These are phyloP conservation scores for Mionectes macconnelli DNA, from an alignment of 2,113 vertebrate genomes.

Conservation along the genomic window DNA sequence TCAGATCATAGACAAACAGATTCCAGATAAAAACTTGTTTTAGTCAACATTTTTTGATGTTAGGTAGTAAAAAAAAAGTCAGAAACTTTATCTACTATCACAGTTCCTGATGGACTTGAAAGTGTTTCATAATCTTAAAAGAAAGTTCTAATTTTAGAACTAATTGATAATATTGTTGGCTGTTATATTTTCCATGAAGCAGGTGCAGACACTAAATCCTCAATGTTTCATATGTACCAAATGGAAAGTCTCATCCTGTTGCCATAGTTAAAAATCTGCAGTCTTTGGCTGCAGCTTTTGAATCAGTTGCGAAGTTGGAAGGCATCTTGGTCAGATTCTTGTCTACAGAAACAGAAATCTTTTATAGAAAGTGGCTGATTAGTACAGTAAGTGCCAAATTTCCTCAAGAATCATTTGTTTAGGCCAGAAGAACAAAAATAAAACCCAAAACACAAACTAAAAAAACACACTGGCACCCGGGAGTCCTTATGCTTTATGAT, in stretches of 20 bases:
- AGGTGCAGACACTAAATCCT: background rate
- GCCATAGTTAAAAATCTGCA: background rate
- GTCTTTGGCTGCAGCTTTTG: background rate
- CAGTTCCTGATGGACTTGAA: background rate
- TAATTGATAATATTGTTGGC: background rate
- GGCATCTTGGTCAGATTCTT: background rate
- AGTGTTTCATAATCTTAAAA: background rate
- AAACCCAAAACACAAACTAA: background rate
- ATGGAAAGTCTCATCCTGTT: background rate
- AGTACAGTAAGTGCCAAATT: background rate
- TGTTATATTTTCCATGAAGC: background rate
- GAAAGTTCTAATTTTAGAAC: background rate
- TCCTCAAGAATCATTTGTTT: background rate
- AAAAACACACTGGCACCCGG: background rate
- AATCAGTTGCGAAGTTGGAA: background rate
- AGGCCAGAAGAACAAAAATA: background rate
- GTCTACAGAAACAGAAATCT: background rate
- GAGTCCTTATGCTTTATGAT: background rate
- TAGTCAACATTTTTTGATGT: background rate
- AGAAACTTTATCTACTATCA: background rate
- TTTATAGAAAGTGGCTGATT: background rate
- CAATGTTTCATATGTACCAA: background rate
- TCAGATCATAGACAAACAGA: background rate
- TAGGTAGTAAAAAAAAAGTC: background rate
- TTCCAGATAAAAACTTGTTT: background rate